phyloP scores from a whole-genome alignment of 2,113 vertebrate genomes.

The Marmota monax region DNA sequence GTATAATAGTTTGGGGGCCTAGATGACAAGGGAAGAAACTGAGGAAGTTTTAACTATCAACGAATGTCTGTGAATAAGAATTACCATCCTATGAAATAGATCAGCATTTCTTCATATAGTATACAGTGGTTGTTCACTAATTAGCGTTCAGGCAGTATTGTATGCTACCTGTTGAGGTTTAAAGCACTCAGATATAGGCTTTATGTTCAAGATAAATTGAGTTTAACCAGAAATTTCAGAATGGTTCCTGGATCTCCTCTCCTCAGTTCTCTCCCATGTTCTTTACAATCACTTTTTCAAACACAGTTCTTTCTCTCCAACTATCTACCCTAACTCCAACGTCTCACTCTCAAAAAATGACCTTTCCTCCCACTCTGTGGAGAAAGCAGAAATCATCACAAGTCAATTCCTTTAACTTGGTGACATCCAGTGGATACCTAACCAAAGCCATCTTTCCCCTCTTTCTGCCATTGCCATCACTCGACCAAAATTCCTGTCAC shows the following conservation, averaged over 20 bases:
- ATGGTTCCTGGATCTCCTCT: not conserved
- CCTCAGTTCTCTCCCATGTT: not conserved
- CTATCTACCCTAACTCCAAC: not conserved
- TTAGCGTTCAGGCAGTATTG: not conserved
- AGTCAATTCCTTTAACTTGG: not conserved
- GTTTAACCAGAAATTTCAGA: not conserved
- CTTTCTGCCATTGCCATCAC: not conserved
- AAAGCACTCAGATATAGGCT: not conserved
- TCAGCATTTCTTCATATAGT: not conserved
- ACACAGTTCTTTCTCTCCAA: not conserved
- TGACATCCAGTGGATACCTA: not conserved
- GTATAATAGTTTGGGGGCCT: not conserved
- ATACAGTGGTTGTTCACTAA: not conserved
- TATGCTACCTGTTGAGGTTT: not conserved
- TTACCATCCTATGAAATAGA: not conserved
- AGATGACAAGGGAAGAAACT: not conserved
- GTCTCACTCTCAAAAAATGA: not conserved
- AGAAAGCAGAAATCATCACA: not conserved
- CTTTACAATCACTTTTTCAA: conserved; percentile 26
- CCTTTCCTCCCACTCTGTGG: not conserved
- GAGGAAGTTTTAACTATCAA: not conserved
- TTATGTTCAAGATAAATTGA: not conserved
- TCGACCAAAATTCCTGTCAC: not conserved
- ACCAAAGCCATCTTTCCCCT: not conserved
- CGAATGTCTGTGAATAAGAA: not conserved